phyloP scores from a whole-genome alignment of 2,888 invertebrate genomes.

The Magallana nippona region DNA sequence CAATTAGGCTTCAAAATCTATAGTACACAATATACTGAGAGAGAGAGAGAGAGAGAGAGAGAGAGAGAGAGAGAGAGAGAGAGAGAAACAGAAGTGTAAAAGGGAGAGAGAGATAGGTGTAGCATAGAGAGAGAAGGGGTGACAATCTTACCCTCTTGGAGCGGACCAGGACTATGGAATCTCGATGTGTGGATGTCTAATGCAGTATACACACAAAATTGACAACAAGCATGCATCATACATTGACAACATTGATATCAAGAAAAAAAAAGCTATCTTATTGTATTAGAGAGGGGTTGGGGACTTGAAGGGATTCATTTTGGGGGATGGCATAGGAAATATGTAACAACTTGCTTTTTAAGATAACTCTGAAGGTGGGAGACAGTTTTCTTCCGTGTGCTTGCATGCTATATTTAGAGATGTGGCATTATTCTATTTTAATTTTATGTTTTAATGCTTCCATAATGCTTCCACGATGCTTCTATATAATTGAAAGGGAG shows the following conservation, averaged over 20 bases:
- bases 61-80: conserved; percentile 41
- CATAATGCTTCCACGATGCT: no score
- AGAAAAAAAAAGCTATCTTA: not conserved
- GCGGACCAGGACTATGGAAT: conserved; percentile 22
- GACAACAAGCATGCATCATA: conserved; percentile 9
- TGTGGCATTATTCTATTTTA: no score
- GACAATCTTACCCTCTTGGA: conserved; percentile 21
- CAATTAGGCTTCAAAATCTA: no score
- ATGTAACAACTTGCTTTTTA: no score
- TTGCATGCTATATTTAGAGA: no score
- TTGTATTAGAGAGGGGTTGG: no score
- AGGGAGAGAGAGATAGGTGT: not conserved
- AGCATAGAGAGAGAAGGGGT: not conserved
- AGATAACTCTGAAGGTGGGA: no score
- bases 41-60: conserved; percentile 43
- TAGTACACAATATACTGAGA: not conserved
- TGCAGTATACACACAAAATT: not conserved
- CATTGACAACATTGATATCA: conserved; percentile 19
- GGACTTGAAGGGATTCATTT: no score
- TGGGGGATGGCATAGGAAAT: no score
- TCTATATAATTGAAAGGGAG: no score
- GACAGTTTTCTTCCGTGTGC: no score
- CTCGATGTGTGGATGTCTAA: conserved; percentile 32
- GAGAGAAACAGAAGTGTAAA: conserved; percentile 36
- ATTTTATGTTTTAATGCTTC: no score